A percentile compares a stretch with the other conserved stretches of the same genome.
Conservation (phyloP, 2,888 invertebrate genomes). For the Thumatha senex region DNA sequence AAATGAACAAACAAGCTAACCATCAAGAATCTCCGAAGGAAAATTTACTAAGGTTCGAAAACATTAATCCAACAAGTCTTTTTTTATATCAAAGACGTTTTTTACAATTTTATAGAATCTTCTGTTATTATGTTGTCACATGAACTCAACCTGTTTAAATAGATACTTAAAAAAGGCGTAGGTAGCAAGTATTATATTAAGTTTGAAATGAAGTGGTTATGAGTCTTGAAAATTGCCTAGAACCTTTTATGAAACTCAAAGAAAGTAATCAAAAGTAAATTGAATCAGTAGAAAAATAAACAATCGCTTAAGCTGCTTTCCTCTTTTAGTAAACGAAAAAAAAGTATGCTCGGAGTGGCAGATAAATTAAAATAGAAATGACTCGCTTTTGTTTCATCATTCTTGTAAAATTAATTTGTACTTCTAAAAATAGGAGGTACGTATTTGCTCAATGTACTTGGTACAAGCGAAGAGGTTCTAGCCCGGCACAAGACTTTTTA, state of each 20-base stretch:
- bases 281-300: slow-evolving; percentile 3
- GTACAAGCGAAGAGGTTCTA: too few relatives aligned
- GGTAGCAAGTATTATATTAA: background rate
- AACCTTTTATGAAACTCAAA: background rate
- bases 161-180: too few relatives aligned
- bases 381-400: background rate
- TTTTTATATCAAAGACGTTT: background rate
- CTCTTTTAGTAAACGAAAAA: background rate
- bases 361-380: background rate
- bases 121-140: too few relatives aligned
- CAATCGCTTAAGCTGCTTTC: slow-evolving; percentile 1
- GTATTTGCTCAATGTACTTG: too few relatives aligned
- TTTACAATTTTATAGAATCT: too few relatives aligned
- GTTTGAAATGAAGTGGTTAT: background rate
- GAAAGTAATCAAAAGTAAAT: slow-evolving; percentile 6
- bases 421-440: too few relatives aligned
- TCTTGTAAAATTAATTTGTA: background rate
- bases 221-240: background rate
- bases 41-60: too few relatives aligned
- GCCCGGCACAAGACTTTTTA: too few relatives aligned
- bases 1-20: too few relatives aligned
- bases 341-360: background rate
- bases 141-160: too few relatives aligned
- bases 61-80: too few relatives aligned
- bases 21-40: too few relatives aligned